Evolutionary conservation across 2,797 vertebrate genomes (phyloP), one percentile per base, ranked within the genome.

Genomic region (Tokudaia muenninki): DNA sequence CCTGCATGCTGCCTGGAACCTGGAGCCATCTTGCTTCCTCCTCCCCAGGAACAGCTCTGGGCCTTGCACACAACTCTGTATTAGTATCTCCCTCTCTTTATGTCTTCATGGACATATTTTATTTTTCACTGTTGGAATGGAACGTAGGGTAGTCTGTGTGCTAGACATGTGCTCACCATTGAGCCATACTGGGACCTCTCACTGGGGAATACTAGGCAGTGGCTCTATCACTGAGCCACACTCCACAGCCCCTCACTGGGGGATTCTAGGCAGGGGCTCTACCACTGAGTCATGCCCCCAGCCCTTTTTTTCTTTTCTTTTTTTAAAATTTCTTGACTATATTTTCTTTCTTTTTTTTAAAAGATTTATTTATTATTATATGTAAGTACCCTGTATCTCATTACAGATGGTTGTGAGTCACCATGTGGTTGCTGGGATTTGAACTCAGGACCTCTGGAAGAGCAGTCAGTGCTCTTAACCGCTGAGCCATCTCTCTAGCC

Each of bases 1-100:
- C 41, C 41, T 19, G 3, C 86, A 52, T 3, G 9, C 84, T 47
- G 75, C 57, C 29, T 7, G 65, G 1, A 22, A n/a, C 52, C 87
- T 21, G 44, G 61, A 37, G 0, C 9, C 1, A 11, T 22, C 77
- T 34, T 1, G 6, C 0, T 21, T 34, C 11, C 55, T 72, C 47
- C 26, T 9, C 24, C n/a, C 41, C 22, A 0, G 10, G 9, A n/a
- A 37, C 63, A 19, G 65, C 70, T 34, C 7, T 17, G 4, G 78
- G 55, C 44, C 65, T 75, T 37, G 2, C 72, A 55, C 21, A 0
- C 0, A 24, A 7, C 44, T 22, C 44, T 78, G 75, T 31, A 19
- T 79, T 59, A 3, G 16, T 12, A 10, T 82, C 50, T 31, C 79
- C 67, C 2, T 8, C 41, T 34, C 72, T 50, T 6, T 77, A 14